Evolutionary conservation across 2,888 invertebrate genomes (phyloP), one percentile per base, ranked within the genome.

Genomic region (Tiphia femorata): DNA sequence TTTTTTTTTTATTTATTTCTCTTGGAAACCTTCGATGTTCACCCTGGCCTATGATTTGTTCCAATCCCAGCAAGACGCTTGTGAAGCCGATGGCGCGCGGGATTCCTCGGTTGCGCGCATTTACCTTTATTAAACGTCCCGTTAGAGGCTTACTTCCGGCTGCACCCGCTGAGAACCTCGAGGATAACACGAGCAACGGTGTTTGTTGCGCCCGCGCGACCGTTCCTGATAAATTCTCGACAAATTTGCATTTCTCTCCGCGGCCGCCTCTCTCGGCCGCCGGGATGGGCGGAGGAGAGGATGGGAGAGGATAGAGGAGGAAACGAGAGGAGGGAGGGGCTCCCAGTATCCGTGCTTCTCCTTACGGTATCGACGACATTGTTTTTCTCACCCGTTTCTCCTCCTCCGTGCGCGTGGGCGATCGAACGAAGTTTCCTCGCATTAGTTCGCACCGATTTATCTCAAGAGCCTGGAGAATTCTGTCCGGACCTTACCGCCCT

Each of bases 51-150:
- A 47, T 46, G 44, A 47, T 51, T 44, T 47, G 35, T 58, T 8
- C 17, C 29, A 23, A 30, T 7, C 17, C 3, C 29, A 10, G n/a
- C 29, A 25, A 25, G 6, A 8, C 25, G 25, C 25, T 25, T 8
- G 25, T 17, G 12, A 27, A 27, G 35, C 40, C 30, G 6, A 3
- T 14, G 29, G 20, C 8, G 43, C 44, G 58, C 51, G 49, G 64
- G 62, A 69, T 64, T 50, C 54, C 55, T 60, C 49, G 3, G 37
- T 55, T 50, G 56, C 56, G 50, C 58, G 64, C 59, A 65, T 64
- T 67, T 64, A 60, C 65, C 71, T 76, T 75, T 73, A 77, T 76
- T 73, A 69, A 66, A 52, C 44, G 67, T 70, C 62, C 73, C 72
- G 75, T 73, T 73, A 73, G 43, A 19, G 23, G 49, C 58, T 47